Evolutionary conservation across 2,113 vertebrate genomes (phyloP), one percentile per base, ranked within the genome.

Genomic region (Polypterus senegalus): DNA sequence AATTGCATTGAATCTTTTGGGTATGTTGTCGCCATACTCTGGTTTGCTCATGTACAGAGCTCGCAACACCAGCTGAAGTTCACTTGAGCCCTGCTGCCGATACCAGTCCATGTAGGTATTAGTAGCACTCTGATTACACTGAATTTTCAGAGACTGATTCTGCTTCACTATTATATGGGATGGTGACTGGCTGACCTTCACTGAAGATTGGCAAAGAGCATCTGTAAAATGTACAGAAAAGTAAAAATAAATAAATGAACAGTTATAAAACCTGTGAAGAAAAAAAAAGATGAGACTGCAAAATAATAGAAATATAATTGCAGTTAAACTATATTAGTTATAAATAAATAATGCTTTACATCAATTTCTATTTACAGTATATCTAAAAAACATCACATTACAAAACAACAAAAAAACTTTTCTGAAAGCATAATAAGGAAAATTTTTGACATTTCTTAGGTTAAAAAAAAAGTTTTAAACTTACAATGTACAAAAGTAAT

Each of bases 71-170:
- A 65, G 54, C 11, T 47, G 58, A 43, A 65, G 58, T 4, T 47
- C 49, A 45, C 63, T 43, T 5, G 9, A n/a, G 27, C 47, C 54
- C 52, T 65, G 59, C 64, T 60, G 64, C 45, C 59, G 64, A 47
- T 60, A 65, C 59, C 64, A 65, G 27, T 65, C 60, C 58, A 65
- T 65, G 58, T 61, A 49, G 6, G 52, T 5, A 11, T 65, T 56
- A 46, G 52, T 55, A 46, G 52, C 54, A 7, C 59, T 65, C 52
- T 65, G 64, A 59, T 46, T 65, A 54, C 64, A 65, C 49, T 44
- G 44, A 3, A 57, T 65, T 27, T 43, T 10, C n/a, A 53, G 51
- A 5, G 53, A 49, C 58, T 65, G 52, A 7, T 59, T 52, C 60
- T 52, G 47, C 4, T 10, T 54, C 53, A 55, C 52, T 48, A 61